phyloP scores from a whole-genome alignment of 2,888 invertebrate genomes.

The Physocephala rufipes region DNA sequence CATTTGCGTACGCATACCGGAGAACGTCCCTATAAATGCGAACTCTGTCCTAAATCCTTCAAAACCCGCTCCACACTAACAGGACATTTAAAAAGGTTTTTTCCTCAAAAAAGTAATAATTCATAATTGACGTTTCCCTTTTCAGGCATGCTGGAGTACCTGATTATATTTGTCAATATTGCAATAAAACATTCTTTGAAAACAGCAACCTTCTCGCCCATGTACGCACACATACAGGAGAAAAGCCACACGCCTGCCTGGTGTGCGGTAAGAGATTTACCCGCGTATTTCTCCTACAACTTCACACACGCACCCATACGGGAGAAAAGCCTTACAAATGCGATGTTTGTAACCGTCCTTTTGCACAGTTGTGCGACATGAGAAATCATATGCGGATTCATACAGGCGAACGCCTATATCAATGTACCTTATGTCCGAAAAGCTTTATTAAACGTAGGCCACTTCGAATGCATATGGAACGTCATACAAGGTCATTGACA shows the following conservation, averaged over 20 bases:
- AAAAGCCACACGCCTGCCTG: constrained; percentile 57
- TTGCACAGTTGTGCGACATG: constrained; percentile 58
- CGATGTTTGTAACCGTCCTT: constrained; percentile 56
- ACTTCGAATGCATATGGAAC: constrained; percentile 46
- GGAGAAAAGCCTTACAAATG: constrained; percentile 60
- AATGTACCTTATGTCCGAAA: constrained; percentile 55
- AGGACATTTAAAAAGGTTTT: constrained; percentile 54
- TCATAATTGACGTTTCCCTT: constrained; percentile 3
- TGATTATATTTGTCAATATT: constrained; percentile 48
- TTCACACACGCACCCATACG: constrained; percentile 62
- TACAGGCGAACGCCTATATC: constrained; percentile 56
- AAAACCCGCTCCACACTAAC: constrained; percentile 58
- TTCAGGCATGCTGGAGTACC: constrained; percentile 49
- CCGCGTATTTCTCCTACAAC: constrained; percentile 63
- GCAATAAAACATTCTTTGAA: constrained; percentile 56
- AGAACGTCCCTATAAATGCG: constrained; percentile 59
- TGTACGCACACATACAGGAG: constrained; percentile 55
- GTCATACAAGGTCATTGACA: constrained; percentile 35
- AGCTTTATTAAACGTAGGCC: constrained; percentile 54
- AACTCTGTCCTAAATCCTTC: constrained; percentile 57
- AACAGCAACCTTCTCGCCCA: constrained; percentile 44
- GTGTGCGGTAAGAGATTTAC: constrained; percentile 58
- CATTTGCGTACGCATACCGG: constrained; percentile 59
- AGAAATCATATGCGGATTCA: constrained; percentile 66
- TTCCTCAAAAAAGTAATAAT: background rate